phyloP scores from a whole-genome alignment of 2,113 vertebrate species.

The Neogobius melanostomus region DNA sequence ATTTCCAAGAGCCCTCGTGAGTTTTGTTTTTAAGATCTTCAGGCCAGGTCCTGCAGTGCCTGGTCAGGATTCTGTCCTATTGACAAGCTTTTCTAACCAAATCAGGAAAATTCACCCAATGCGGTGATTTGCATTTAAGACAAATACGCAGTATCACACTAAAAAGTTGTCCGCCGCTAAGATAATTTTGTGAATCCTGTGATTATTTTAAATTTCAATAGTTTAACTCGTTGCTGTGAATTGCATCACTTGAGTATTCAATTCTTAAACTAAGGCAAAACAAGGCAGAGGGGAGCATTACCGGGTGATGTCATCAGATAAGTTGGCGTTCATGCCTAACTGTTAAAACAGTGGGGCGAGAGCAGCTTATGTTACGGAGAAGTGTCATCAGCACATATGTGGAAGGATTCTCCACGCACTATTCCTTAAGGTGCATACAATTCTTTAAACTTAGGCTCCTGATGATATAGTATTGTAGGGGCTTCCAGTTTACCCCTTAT shows the following conservation, averaged over 20 bases:
- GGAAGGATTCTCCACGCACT: constrained; percentile 17
- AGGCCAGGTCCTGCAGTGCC: too few species aligned
- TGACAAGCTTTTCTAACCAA: constrained; percentile 1
- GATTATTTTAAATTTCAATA: constrained; percentile 61
- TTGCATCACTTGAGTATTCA: constrained; percentile 76
- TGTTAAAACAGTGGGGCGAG: constrained; percentile 55
- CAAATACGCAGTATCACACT: constrained; percentile 16
- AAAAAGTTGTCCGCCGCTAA: constrained; percentile 40
- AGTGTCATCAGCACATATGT: constrained; percentile 73
- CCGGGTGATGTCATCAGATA: constrained; percentile 78
- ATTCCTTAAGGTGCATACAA: constrained; percentile 24
- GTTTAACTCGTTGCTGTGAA: constrained; percentile 62
- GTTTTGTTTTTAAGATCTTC: too few species aligned
- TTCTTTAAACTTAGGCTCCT: constrained; percentile 13
- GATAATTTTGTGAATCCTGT: constrained; percentile 48
- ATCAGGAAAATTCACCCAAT: neutral
- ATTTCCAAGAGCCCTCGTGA: too few species aligned
- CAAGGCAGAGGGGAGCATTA: constrained; percentile 65
- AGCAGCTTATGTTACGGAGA: constrained; percentile 60
- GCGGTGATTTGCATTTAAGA: constrained; percentile 16
- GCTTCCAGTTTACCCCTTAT: neutral
- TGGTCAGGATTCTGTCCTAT: neutral
- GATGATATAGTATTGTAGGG: neutral
- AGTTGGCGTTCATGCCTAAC: constrained; percentile 47
- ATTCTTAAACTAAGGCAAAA: constrained; percentile 54